A percentile compares a stretch with the other conserved stretches of the same genome.
Conservation (phyloP, 2,113 vertebrate genomes). For the Micromys minutus region DNA sequence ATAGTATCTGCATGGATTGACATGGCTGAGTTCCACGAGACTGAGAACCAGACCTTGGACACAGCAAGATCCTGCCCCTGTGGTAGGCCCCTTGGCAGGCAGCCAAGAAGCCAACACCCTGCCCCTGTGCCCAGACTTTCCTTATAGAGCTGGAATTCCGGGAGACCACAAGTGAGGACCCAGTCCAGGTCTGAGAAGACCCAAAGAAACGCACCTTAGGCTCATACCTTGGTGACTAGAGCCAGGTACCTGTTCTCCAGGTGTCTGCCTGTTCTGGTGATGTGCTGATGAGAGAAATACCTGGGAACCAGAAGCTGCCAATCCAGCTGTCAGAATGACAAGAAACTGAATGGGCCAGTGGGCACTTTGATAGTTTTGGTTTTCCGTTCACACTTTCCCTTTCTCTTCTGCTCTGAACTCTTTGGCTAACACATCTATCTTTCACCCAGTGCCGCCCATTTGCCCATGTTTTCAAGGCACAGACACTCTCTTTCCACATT, state of each 20-base stretch:
- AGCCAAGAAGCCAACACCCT: slow-evolving; percentile 44
- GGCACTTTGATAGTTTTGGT: neutral
- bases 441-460: neutral
- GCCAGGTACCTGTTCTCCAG: accelerated
- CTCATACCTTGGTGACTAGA: accelerated
- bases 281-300: too few species aligned
- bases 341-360: neutral
- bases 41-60: slow-evolving; percentile 26
- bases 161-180: neutral
- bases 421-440: neutral
- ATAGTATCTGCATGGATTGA: accelerated
- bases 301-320: accelerated
- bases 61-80: neutral
- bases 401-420: neutral
- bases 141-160: neutral
- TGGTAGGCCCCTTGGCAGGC: neutral
- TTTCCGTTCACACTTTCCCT: neutral
- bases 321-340: accelerated
- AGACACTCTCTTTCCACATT: neutral
- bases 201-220: neutral
- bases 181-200: neutral
- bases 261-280: too few species aligned
- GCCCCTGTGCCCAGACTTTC: neutral
- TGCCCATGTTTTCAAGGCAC: neutral
- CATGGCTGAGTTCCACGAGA: neutral